Evolutionary conservation across 2,888 invertebrate species (phyloP).

Genomic region (Psylliodes chrysocephalus): DNA sequence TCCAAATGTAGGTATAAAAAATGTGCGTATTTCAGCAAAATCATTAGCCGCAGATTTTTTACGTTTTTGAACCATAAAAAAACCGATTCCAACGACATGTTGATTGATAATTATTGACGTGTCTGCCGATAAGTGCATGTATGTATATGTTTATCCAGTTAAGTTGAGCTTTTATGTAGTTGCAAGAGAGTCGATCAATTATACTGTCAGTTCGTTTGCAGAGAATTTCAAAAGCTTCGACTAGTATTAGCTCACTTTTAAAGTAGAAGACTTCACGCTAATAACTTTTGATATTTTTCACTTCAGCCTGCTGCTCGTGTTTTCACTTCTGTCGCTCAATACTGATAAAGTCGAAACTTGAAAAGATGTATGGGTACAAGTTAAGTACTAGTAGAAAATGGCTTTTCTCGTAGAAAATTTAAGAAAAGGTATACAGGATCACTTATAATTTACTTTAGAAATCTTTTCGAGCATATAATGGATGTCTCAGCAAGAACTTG

Average conservation of each 20-base stretch:
- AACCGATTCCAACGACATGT: too few species aligned
- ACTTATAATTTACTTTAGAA: too few species aligned
- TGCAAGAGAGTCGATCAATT: conserved; percentile 55
- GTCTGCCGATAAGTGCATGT: conserved; percentile 49
- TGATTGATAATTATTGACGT: conserved; percentile 54
- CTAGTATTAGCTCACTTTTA: conserved; percentile 51
- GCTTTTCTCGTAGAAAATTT: not conserved
- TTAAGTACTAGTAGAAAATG: not conserved
- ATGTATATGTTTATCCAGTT: conserved; percentile 43
- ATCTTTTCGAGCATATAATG: too few species aligned
- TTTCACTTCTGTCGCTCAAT: conserved; percentile 16
- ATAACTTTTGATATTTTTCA: conserved; percentile 43
- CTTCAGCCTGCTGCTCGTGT: conserved; percentile 3
- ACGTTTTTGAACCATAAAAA: too few species aligned
- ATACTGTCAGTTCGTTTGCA: conserved; percentile 55
- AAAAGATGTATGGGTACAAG: conserved; percentile 9
- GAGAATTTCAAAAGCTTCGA: conserved; percentile 55
- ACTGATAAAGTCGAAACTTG: conserved; percentile 20
- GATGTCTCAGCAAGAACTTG: too few species aligned
- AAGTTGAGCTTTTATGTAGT: conserved; percentile 53
- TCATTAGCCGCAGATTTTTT: too few species aligned
- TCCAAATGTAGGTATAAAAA: too few species aligned
- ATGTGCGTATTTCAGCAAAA: too few species aligned
- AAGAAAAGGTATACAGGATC: too few species aligned
- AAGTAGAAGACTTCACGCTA: conserved; percentile 54